Conservation (phyloP, 2,113 vertebrate species). For the Pachypanchax playfairii region DNA sequence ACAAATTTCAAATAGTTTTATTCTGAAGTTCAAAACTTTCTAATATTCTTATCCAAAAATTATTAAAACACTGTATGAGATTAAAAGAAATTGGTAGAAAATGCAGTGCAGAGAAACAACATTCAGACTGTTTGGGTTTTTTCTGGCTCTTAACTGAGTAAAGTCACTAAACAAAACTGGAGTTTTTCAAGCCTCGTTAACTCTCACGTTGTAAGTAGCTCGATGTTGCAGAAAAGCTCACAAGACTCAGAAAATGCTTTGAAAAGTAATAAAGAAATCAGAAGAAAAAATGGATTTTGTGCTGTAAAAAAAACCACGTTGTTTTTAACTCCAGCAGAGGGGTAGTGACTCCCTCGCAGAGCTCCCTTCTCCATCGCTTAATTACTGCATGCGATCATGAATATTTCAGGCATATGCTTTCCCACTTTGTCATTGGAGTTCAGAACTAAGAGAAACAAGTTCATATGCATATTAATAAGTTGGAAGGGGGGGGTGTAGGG, state of each 20-base stretch:
- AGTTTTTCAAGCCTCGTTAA: constrained; percentile 59
- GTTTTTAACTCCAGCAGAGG: constrained; percentile 63
- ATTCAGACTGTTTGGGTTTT: constrained; percentile 8
- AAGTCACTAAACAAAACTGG: constrained; percentile 48
- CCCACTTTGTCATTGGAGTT: constrained; percentile 83
- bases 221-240: constrained; percentile 20
- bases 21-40: too few relatives aligned
- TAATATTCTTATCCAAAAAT: too few relatives aligned
- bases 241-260: constrained; percentile 30
- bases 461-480: constrained; percentile 80
- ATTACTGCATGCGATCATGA: constrained; percentile 82
- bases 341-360: constrained; percentile 69
- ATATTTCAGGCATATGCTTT: constrained; percentile 87
- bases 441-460: constrained; percentile 84
- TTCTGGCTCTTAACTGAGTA: constrained; percentile 42
- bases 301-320: constrained; percentile 26
- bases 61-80: background rate
- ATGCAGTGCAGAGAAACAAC: constrained; percentile 16
- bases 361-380: constrained; percentile 77
- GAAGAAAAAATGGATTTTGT: constrained; percentile 58
- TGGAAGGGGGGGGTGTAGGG: constrained; percentile 32
- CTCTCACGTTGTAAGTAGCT: constrained; percentile 34
- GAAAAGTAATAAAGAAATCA: constrained; percentile 61
- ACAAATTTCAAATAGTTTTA: too few relatives aligned
- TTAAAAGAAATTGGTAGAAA: constrained; percentile 1